Conservation (phyloP, 2,888 invertebrate genomes). For the Camptogramma bilineatum region DNA sequence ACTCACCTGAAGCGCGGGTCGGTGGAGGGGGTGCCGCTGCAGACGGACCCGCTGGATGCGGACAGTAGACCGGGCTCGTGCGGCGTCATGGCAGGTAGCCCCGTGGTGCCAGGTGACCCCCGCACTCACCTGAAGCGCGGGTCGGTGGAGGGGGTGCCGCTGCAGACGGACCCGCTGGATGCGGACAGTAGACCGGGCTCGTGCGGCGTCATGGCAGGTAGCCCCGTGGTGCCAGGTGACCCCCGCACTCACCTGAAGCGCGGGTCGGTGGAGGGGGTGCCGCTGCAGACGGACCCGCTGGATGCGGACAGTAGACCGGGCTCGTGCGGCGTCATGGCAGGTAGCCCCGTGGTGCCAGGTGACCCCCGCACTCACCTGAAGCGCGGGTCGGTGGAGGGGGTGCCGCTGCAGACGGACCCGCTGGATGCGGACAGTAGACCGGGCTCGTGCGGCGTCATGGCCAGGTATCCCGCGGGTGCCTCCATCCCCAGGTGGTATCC, state of each 20-base stretch:
- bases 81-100: not conserved
- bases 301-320: slow-evolving; percentile 82
- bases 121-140: slow-evolving; percentile 55
- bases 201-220: not conserved
- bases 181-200: slow-evolving; percentile 72
- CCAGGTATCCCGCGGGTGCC: slow-evolving; percentile 84
- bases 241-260: slow-evolving; percentile 17
- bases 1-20: slow-evolving; percentile 75
- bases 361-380: slow-evolving; percentile 62
- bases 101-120: too few species aligned
- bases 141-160: slow-evolving; percentile 92
- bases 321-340: too few species aligned
- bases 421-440: slow-evolving; percentile 85
- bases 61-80: slow-evolving; percentile 61
- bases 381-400: slow-evolving; percentile 90
- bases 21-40: slow-evolving; percentile 92
- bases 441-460: slow-evolving; percentile 85
- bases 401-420: slow-evolving; percentile 91
- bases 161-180: slow-evolving; percentile 90
- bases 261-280: slow-evolving; percentile 92
- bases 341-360: too few species aligned
- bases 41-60: slow-evolving; percentile 90
- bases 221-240: too few species aligned
- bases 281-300: slow-evolving; percentile 90
- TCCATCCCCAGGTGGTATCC: slow-evolving; percentile 66